A percentile compares a stretch with the other conserved stretches of the same genome.
Evolutionary conservation across 2,888 invertebrate genomes (phyloP).

Genomic region (Drosophila hamatofila): DNA sequence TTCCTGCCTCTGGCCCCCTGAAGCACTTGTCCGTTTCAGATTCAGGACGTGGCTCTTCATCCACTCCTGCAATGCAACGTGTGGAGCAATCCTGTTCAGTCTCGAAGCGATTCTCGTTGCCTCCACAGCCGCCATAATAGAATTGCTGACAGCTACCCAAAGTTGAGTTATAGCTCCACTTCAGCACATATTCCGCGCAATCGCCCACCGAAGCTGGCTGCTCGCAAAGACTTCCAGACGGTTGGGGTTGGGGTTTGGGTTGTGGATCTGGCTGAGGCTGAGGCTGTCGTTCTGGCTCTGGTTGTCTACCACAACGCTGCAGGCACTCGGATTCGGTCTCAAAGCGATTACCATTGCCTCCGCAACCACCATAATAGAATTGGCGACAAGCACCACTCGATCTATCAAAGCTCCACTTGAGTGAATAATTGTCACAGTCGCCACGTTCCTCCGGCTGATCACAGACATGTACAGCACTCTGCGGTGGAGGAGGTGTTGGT

Average conservation of each 20-base stretch:
- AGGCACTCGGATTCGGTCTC: slow-evolving; percentile 88
- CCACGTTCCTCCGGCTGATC: slow-evolving; percentile 90
- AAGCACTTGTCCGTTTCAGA: slow-evolving; percentile 86
- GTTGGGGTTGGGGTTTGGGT: slow-evolving; percentile 27
- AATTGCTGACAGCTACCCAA: slow-evolving; percentile 90
- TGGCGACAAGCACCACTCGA: slow-evolving; percentile 89
- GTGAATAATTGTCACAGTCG: slow-evolving; percentile 90
- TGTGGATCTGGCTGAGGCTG: slow-evolving; percentile 7
- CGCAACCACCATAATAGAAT: slow-evolving; percentile 96
- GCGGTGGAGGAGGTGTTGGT: slow-evolving; percentile 50
- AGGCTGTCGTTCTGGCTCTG: slow-evolving; percentile 58
- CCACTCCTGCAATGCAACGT: slow-evolving; percentile 87
- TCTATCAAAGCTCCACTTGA: slow-evolving; percentile 93
- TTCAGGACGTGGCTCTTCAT: slow-evolving; percentile 47
- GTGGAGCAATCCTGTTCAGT: slow-evolving; percentile 74
- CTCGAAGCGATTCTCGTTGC: slow-evolving; percentile 94
- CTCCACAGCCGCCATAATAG: slow-evolving; percentile 96
- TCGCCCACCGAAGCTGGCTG: slow-evolving; percentile 90
- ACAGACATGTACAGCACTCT: slow-evolving; percentile 85
- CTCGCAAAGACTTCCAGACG: slow-evolving; percentile 86
- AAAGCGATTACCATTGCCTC: slow-evolving; percentile 96
- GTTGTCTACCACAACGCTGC: slow-evolving; percentile 87
- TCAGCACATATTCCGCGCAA: slow-evolving; percentile 90
- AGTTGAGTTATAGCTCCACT: slow-evolving; percentile 91
- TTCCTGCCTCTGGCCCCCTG: slow-evolving; percentile 88